These are phyloP conservation scores for Rhinoptilus africanus DNA, from an alignment of 2,113 vertebrate genomes.

Conservation along the genomic window DNA sequence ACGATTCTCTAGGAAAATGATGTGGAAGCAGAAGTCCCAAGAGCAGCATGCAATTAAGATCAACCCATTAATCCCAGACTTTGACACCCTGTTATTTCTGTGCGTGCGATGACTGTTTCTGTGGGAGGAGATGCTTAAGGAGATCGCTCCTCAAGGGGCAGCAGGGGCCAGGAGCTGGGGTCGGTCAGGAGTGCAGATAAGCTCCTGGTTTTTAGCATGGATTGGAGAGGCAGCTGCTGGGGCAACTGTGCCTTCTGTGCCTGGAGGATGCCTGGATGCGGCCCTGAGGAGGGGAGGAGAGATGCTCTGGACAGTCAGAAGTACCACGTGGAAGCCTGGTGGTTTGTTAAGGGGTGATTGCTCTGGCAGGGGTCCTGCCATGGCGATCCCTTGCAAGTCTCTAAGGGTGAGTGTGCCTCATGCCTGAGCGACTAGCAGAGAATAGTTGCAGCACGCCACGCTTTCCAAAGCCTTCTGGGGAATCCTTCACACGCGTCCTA, in stretches of 20 bases:
- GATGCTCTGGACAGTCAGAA: background rate
- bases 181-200: background rate
- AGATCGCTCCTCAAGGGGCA: background rate
- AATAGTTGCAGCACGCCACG: background rate
- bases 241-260: background rate
- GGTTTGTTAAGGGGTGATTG: background rate
- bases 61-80: background rate
- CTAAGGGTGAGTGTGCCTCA: background rate
- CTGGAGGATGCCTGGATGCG: background rate
- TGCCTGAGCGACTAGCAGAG: background rate
- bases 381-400: background rate
- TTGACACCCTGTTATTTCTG: background rate
- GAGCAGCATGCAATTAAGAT: background rate
- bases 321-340: accelerated
- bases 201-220: background rate
- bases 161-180: background rate
- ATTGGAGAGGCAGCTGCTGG: background rate
- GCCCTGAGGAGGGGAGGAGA: background rate
- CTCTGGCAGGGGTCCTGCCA: background rate
- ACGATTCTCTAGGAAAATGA: background rate
- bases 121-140: accelerated
- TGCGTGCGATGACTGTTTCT: background rate
- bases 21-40: background rate
- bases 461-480: slow-evolving; percentile 6
- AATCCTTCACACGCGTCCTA: background rate